Percentiles rank a stretch among this genome's conserved stretches.
These are phyloP conservation scores for Acleris sparsana DNA, from an alignment of 2,888 invertebrate genomes.

Conservation along the genomic window DNA sequence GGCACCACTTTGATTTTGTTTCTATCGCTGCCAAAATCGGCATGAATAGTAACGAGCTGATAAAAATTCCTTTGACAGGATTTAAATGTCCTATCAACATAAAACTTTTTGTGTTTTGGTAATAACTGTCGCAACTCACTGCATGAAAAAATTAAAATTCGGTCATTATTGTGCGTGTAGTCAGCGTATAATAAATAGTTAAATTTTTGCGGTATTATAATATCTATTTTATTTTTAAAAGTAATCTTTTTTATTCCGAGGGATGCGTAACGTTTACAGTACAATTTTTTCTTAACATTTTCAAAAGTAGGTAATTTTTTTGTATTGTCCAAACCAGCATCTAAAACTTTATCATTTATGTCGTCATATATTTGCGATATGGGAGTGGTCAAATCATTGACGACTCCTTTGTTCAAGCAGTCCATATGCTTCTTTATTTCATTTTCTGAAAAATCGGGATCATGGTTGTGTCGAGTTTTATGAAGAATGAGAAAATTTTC, in stretches of 20 bases:
- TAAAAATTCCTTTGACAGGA: conserved; percentile 13
- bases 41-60: conserved; percentile 13
- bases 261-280: not conserved
- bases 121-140: not conserved
- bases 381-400: conserved; percentile 17
- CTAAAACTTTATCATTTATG: too few relatives aligned
- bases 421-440: conserved; percentile 25
- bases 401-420: conserved; percentile 15
- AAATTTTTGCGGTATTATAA: too few relatives aligned
- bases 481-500: too few relatives aligned
- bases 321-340: too few relatives aligned
- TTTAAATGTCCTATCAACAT: not conserved
- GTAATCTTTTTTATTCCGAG: too few relatives aligned
- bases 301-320: too few relatives aligned
- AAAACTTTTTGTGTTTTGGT: not conserved
- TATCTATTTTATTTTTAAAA: too few relatives aligned
- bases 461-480: conserved; percentile 9
- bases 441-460: conserved; percentile 23
- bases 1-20: conserved; percentile 14
- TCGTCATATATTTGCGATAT: not conserved
- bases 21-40: conserved; percentile 13
- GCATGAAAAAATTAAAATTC: not conserved
- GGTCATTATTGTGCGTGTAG: not conserved
- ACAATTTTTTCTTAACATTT: conserved; percentile 6
- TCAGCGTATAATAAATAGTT: too few relatives aligned